Percentiles rank a stretch among this genome's conserved stretches.
Evolutionary conservation across 2,888 invertebrate genomes (phyloP).

Genomic region (Argynnis bischoffii): DNA sequence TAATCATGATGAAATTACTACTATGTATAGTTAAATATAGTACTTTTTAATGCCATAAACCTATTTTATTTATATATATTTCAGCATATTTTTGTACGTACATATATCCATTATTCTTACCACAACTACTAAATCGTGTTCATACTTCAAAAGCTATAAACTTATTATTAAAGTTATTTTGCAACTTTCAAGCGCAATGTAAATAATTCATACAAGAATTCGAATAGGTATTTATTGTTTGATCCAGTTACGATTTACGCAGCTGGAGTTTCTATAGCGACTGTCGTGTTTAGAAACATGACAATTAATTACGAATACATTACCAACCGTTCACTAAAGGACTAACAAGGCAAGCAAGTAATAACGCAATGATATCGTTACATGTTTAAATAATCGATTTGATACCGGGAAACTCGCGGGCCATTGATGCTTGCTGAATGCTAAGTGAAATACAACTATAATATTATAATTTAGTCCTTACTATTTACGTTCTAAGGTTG

Average conservation of each 20-base stretch:
- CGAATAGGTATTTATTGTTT: constrained; percentile 70
- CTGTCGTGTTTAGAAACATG: constrained; percentile 31
- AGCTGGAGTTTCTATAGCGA: constrained; percentile 65
- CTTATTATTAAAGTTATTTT: constrained; percentile 9
- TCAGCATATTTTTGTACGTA: too few relatives aligned
- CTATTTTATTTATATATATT: too few relatives aligned
- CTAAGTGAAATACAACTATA: background rate
- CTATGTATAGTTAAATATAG: too few relatives aligned
- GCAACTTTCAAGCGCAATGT: constrained; percentile 18
- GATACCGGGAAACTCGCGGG: constrained; percentile 6
- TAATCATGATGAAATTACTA: too few relatives aligned
- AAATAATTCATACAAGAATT: constrained; percentile 64
- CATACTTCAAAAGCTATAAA: constrained; percentile 1
- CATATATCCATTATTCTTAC: background rate
- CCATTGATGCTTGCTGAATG: constrained; percentile 22
- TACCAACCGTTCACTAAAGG: constrained; percentile 23
- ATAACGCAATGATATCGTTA: constrained; percentile 23
- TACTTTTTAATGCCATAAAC: too few relatives aligned
- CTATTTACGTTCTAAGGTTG: background rate
- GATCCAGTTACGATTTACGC: constrained; percentile 61
- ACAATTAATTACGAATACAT: constrained; percentile 24
- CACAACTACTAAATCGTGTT: background rate
- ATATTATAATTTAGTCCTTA: constrained; percentile 4
- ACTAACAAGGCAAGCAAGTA: constrained; percentile 17
- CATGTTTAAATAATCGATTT: constrained; percentile 18